Percentiles rank a stretch among this genome's conserved stretches.
phyloP scores from a whole-genome alignment of 1,140 invertebrate genomes.

The Lordiphosa mommai region DNA sequence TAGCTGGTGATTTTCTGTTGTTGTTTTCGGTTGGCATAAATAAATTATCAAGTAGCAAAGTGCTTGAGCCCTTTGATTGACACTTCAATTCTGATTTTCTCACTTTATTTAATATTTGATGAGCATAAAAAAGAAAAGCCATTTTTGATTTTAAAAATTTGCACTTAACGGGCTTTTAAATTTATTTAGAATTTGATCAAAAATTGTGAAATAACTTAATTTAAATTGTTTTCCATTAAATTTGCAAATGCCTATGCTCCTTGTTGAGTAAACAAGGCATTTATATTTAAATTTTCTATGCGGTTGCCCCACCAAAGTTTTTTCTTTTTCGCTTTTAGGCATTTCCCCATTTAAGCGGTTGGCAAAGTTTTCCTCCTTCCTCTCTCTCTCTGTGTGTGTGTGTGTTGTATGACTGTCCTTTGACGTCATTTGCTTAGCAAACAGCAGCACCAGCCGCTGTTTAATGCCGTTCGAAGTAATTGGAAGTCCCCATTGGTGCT shows the following conservation, averaged over 20 bases:
- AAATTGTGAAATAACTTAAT: background rate
- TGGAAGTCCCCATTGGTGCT: conserved; percentile 29
- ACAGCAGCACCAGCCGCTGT: conserved; percentile 21
- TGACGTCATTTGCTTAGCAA: conserved; percentile 64
- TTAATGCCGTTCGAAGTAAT: conserved; percentile 21
- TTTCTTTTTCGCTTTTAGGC: background rate
- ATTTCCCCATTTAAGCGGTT: conserved; percentile 27
- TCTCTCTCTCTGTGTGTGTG: conserved; percentile 3
- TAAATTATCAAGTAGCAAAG: conserved; percentile 49
- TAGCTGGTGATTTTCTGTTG: conserved; percentile 13
- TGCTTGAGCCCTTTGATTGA: conserved; percentile 15
- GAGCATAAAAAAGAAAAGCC: background rate
- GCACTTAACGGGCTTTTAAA: too few relatives aligned
- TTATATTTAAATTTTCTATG: conserved; percentile 31
- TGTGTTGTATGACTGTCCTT: conserved; percentile 36
- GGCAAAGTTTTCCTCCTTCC: background rate
- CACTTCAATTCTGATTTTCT: conserved; percentile 5
- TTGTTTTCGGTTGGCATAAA: conserved; percentile 38
- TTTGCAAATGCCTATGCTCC: too few relatives aligned
- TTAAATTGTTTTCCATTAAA: conserved; percentile 14
- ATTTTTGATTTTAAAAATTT: too few relatives aligned
- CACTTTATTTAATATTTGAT: conserved; percentile 4
- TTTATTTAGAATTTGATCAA: too few relatives aligned
- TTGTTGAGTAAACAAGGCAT: conserved; percentile 19
- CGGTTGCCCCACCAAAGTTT: too few relatives aligned